Evolutionary conservation across 1,140 invertebrate species (phyloP).

Genomic region (Acyrthosiphon pisum): DNA sequence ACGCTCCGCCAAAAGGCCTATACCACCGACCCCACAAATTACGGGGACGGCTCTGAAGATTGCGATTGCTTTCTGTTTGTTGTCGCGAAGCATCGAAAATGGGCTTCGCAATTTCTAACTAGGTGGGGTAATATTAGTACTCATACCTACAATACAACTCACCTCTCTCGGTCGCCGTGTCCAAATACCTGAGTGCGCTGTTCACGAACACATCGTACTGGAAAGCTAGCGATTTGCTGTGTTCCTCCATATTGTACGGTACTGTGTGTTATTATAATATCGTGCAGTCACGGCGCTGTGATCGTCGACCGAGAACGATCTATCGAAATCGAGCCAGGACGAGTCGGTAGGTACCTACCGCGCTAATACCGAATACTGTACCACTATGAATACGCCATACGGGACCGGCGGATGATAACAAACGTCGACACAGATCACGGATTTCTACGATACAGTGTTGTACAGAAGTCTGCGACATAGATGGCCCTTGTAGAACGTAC

Average conservation of each 20-base stretch:
- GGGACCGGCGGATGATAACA: no score
- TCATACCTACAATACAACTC: neutral
- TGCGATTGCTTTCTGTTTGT: neutral
- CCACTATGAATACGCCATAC: no score
- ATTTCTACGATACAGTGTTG: no score
- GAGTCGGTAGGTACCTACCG: neutral
- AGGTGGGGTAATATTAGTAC: neutral
- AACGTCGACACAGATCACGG: no score
- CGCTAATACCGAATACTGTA: no score
- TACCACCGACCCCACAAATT: no score
- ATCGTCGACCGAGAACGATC: neutral
- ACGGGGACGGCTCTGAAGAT: no score
- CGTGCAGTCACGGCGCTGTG: no score
- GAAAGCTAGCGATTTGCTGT: conserved; percentile 8
- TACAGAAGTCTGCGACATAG: no score
- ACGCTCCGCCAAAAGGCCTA: no score
- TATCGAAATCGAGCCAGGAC: neutral
- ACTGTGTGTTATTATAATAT: neutral
- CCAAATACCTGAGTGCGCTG: neutral
- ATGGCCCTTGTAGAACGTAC: no score
- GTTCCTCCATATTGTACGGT: conserved; percentile 15
- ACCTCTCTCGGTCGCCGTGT: conserved; percentile 29
- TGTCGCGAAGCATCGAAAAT: neutral
- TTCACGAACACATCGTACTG: conserved; percentile 39
- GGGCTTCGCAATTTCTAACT: neutral